Conservation (phyloP, 2,888 invertebrate species). For the Priocnemis perturbator region DNA sequence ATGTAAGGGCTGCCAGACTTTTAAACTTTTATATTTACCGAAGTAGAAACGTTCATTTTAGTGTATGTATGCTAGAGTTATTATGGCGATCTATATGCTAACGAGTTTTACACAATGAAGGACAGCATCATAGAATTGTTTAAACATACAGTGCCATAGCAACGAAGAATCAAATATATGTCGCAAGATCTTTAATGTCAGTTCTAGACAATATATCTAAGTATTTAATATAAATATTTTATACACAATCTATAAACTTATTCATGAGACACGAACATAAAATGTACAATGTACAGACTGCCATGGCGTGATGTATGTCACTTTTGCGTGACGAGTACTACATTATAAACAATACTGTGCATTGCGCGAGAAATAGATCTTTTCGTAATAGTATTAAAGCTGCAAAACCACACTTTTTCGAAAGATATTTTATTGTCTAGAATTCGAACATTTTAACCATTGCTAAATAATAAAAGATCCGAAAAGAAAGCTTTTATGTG, state of each 20-base stretch:
- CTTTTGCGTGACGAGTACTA: neutral
- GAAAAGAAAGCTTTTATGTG: constrained; percentile 9
- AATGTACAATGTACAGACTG: neutral
- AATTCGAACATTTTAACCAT: constrained; percentile 43
- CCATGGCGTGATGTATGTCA: neutral
- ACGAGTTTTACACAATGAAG: constrained; percentile 47
- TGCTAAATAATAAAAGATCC: constrained; percentile 21
- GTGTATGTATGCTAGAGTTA: constrained; percentile 39
- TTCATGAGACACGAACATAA: neutral
- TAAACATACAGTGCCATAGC: constrained; percentile 64
- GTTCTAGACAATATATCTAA: constrained; percentile 52
- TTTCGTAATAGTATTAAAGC: neutral
- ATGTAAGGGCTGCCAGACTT: constrained; percentile 50
- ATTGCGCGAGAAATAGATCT: neutral
- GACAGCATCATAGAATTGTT: constrained; percentile 52
- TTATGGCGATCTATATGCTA: constrained; percentile 42
- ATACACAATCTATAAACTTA: constrained; percentile 20
- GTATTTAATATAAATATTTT: constrained; percentile 39
- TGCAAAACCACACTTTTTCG: constrained; percentile 19
- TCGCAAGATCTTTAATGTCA: constrained; percentile 47
- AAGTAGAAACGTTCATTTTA: constrained; percentile 47
- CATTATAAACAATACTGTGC: neutral
- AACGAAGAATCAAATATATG: constrained; percentile 56
- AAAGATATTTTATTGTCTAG: constrained; percentile 50
- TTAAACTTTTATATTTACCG: constrained; percentile 47